phyloP scores from a whole-genome alignment of 2,113 vertebrate species.

The Eulemur rufifrons region DNA sequence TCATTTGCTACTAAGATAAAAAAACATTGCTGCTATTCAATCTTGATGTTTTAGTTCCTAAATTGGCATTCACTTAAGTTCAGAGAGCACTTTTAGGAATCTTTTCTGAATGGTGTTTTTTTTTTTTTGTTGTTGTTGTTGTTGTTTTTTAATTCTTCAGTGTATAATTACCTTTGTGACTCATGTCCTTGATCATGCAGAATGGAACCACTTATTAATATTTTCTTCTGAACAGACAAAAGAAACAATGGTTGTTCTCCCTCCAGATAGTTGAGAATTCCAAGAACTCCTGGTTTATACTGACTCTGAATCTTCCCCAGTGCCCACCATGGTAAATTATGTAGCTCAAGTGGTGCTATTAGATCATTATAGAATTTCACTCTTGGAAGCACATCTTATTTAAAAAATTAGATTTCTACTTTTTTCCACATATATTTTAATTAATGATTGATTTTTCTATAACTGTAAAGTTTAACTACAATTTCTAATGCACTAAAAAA shows the following conservation, averaged over 20 bases:
- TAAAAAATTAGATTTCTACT: not conserved
- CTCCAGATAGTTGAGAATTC: not conserved
- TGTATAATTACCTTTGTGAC: not conserved
- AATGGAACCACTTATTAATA: not conserved
- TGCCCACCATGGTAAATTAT: not conserved
- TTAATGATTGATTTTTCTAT: not conserved
- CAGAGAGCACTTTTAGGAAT: constrained; percentile 8
- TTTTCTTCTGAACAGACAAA: not conserved
- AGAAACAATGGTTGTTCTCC: not conserved
- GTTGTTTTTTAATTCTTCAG: not conserved
- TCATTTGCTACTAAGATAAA: not conserved
- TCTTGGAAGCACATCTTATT: not conserved
- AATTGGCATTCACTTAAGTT: not conserved
- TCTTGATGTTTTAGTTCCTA: not conserved
- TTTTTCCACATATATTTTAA: not conserved
- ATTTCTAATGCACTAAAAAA: not conserved
- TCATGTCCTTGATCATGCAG: not conserved
- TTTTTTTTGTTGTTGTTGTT: not conserved
- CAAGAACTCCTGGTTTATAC: not conserved
- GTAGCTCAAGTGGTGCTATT: not conserved
- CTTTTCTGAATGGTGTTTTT: not conserved
- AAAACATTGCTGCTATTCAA: not conserved
- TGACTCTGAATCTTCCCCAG: not conserved
- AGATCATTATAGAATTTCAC: not conserved
- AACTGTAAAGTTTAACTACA: not conserved